Evolutionary conservation across 2,888 invertebrate genomes (phyloP), one percentile per base, ranked within the genome.

Genomic region (Sipunculus nudus): DNA sequence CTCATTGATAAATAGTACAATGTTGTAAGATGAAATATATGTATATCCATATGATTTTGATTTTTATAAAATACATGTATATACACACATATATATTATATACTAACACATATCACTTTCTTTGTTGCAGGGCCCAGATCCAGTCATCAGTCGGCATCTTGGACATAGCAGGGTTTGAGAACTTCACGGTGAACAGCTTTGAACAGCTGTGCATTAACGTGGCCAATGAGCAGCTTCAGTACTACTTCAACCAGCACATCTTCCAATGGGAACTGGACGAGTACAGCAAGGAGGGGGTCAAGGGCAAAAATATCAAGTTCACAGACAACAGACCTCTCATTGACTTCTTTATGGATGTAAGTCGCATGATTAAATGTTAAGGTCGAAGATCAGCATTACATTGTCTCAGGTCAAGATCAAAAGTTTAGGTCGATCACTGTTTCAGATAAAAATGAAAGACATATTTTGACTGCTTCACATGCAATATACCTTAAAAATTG

Each of bases 131-230:
- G 25, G 35, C 23, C 16, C 48, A 21, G 38, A 21, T 45, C 32
- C 49, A 59, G n/a, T 50, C 57, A 16, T 45, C 61, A 40, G 73
- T 81, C 62, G 77, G 79, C 23, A 75, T 80, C 38, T 69, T 81
- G 50, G 81, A 81, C 64, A 76, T 81, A 16, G 79, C 79, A 66
- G 81, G 81, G 4, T 81, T 81, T 73, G 81, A 81, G 65, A 79
- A 81, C 63, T 77, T 80, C 54, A 56, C 71, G 41, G 57, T 61
- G n/a, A 81, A 81, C 68, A 76, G 78, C 58, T 80, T 80, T 73
- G 80, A 80, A 53, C 71, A 80, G 76, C 72, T 82, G 59, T 81
- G 82, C 60, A 81, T 82, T 43, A 82, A 82, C 65, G 68, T 78
- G 47, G 77, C 82, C 60, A 82, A 82, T 70, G 82, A 82, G 53